Percentiles rank a stretch among this genome's conserved stretches.
These are phyloP conservation scores for Nothocercus nigrocapillus DNA, from an alignment of 2,113 vertebrate genomes.

Conservation along the genomic window DNA sequence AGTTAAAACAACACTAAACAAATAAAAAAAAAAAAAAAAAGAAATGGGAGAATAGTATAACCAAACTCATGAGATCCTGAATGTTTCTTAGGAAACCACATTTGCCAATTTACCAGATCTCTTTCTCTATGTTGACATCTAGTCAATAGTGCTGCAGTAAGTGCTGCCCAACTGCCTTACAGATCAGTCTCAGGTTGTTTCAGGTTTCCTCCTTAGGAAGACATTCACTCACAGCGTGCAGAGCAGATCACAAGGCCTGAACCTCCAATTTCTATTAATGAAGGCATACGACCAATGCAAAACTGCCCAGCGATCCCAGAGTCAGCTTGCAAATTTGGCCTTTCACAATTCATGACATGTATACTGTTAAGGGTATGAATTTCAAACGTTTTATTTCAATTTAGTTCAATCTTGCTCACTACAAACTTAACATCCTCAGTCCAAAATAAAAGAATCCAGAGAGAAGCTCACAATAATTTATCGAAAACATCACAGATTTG, in stretches of 20 bases:
- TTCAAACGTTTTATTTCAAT: not conserved
- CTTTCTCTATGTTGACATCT: not conserved
- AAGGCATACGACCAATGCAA: not conserved
- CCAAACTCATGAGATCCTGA: not conserved
- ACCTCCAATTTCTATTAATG: not conserved
- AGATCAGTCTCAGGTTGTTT: not conserved
- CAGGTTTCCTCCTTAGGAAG: not conserved
- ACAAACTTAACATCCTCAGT: not conserved
- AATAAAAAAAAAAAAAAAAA: not conserved
- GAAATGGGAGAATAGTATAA: not conserved
- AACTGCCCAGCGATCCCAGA: not conserved
- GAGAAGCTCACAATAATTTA: not conserved
- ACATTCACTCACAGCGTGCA: not conserved
- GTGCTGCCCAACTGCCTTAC: not conserved
- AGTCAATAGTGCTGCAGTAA: not conserved
- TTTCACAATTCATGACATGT: not conserved
- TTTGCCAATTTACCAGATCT: not conserved
- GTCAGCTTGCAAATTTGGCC: not conserved
- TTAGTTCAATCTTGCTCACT: not conserved
- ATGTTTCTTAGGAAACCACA: not conserved
- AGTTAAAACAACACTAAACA: not conserved
- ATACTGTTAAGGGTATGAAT: not conserved
- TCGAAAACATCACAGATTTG: not conserved
- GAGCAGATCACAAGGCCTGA: not conserved
- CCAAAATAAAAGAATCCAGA: not conserved